These are phyloP conservation scores for Coronaproctus castanopsis DNA, from an alignment of 2,888 invertebrate genomes.

Conservation along the genomic window DNA sequence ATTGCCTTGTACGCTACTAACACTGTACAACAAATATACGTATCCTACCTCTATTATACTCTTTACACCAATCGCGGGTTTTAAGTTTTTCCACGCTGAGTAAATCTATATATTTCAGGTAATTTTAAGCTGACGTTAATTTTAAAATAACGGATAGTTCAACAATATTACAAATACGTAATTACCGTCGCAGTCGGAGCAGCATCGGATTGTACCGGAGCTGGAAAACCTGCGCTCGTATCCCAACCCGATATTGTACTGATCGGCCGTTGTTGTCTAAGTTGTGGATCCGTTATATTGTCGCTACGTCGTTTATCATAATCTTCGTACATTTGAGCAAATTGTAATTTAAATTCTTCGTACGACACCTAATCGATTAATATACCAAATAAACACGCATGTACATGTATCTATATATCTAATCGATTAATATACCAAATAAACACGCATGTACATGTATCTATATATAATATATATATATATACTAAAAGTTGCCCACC, in stretches of 20 bases:
- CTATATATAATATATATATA: slow-evolving; percentile 36
- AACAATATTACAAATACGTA: no score
- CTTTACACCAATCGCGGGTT: no score
- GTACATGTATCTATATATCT: slow-evolving; percentile 36
- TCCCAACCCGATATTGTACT: slow-evolving; percentile 94
- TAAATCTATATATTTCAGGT: no score
- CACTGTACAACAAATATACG: no score
- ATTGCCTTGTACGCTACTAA: no score
- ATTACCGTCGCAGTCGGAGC: no score
- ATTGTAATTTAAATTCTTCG: slow-evolving; percentile 92
- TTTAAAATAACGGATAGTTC: no score
- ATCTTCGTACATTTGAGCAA: slow-evolving; percentile 92
- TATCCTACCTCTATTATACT: no score
- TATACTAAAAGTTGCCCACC: no score
- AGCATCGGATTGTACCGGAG: no score
- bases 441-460: background rate
- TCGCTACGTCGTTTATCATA: slow-evolving; percentile 85
- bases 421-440: slow-evolving; percentile 18
- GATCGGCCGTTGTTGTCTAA: slow-evolving; percentile 77
- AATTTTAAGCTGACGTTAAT: no score
- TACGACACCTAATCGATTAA: slow-evolving; percentile 57
- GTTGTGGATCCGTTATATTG: slow-evolving; percentile 85
- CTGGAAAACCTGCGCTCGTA: slow-evolving; percentile 8
- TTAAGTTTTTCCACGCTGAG: no score
- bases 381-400: background rate